Conservation (phyloP, 1,140 invertebrate genomes). For the Lanistes nyassanus region DNA sequence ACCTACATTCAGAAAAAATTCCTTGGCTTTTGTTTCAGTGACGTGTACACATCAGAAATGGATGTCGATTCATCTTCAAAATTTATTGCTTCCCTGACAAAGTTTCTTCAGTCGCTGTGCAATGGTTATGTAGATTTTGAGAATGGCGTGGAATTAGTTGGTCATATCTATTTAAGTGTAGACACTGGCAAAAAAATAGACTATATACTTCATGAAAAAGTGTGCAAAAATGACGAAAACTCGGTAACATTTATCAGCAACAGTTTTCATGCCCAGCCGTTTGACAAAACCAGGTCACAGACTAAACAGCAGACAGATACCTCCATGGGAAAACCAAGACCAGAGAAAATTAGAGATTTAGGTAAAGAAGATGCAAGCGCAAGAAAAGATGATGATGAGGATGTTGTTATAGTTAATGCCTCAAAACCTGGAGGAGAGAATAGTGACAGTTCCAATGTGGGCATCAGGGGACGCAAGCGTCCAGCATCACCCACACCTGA, state of each 20-base stretch:
- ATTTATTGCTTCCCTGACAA: slow-evolving; percentile 35
- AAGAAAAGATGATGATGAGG: slow-evolving; percentile 26
- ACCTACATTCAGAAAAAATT: too few relatives aligned
- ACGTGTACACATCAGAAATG: slow-evolving; percentile 16
- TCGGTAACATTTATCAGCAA: slow-evolving; percentile 38
- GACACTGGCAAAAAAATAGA: slow-evolving; percentile 38
- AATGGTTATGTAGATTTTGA: slow-evolving; percentile 38
- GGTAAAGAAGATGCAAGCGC: not conserved
- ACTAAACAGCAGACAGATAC: not conserved
- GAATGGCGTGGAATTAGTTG: slow-evolving; percentile 34
- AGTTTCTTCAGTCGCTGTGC: slow-evolving; percentile 34
- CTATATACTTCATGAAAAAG: slow-evolving; percentile 40
- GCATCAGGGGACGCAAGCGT: slow-evolving; percentile 11
- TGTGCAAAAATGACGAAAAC: slow-evolving; percentile 37
- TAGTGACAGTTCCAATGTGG: slow-evolving; percentile 21
- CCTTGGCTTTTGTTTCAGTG: not conserved
- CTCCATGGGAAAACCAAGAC: not conserved
- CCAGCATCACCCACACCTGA: not conserved
- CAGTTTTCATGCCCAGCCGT: slow-evolving; percentile 36
- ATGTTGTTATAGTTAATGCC: slow-evolving; percentile 32
- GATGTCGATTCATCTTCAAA: slow-evolving; percentile 36
- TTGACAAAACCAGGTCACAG: slow-evolving; percentile 24
- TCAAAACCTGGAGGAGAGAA: slow-evolving; percentile 14
- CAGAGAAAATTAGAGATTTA: not conserved
- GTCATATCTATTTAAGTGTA: slow-evolving; percentile 38